Conservation (phyloP, 2,888 invertebrate genomes). For the Drosophila monieri region DNA sequence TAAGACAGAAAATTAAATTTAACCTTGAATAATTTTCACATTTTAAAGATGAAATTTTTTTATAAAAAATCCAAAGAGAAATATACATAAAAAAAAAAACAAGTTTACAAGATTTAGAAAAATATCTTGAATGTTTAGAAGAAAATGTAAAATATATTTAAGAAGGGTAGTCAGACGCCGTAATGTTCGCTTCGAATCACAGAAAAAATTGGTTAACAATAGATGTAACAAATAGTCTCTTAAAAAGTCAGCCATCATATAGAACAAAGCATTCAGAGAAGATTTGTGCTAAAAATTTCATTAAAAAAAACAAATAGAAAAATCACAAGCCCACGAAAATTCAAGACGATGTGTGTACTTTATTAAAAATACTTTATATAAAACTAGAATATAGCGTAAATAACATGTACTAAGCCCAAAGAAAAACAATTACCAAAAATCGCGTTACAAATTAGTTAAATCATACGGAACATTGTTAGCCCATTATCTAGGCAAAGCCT, state of each 20-base stretch:
- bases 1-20: conserved; percentile 68
- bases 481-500: conserved; percentile 34
- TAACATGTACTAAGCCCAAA: conserved; percentile 50
- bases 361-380: conserved; percentile 73
- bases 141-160: conserved; percentile 31
- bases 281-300: neutral
- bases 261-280: conserved; percentile 3
- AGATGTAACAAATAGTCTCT: conserved; percentile 13
- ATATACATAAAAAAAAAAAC: conserved; percentile 34
- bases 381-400: conserved; percentile 57
- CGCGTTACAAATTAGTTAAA: conserved; percentile 30
- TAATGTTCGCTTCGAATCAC: conserved; percentile 20
- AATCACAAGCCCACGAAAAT: conserved; percentile 20
- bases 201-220: conserved; percentile 17
- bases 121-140: conserved; percentile 37
- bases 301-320: too few relatives aligned
- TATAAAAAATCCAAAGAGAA: conserved; percentile 52
- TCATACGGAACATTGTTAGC: conserved; percentile 34
- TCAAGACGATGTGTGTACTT: conserved; percentile 69
- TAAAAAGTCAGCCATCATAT: conserved; percentile 17
- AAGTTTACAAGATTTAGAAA: conserved; percentile 27
- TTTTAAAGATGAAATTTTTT: conserved; percentile 70
- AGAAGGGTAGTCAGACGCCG: conserved; percentile 26
- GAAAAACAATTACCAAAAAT: conserved; percentile 25
- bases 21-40: conserved; percentile 73